These are phyloP conservation scores for Serripes groenlandicus DNA, from an alignment of 2,888 invertebrate species.

Conservation along the genomic window DNA sequence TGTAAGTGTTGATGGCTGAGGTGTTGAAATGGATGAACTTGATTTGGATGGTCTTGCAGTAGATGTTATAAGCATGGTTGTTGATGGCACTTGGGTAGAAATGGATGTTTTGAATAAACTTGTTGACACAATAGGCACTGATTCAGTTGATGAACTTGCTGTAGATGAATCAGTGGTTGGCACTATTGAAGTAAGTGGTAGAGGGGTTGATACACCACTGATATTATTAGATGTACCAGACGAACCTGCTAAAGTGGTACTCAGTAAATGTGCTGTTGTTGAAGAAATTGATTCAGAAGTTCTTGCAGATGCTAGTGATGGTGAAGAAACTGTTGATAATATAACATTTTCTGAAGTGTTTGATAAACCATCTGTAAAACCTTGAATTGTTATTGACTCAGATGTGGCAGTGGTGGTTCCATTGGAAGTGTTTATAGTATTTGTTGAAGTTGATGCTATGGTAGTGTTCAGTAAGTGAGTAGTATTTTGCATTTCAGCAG, in stretches of 20 bases:
- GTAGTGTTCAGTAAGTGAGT: too few relatives aligned
- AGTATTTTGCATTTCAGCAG: too few relatives aligned
- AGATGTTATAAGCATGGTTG: background rate
- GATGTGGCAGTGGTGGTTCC: too few relatives aligned
- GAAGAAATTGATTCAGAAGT: background rate
- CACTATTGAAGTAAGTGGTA: background rate
- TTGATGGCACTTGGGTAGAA: background rate
- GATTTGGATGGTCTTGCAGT: background rate
- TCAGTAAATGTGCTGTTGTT: background rate
- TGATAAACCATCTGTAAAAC: too few relatives aligned
- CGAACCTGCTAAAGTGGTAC: background rate
- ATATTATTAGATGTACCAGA: background rate
- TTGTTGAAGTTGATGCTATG: too few relatives aligned
- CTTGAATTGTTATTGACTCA: too few relatives aligned
- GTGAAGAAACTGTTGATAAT: background rate
- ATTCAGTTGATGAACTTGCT: background rate
- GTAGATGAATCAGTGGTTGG: background rate
- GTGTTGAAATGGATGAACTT: background rate
- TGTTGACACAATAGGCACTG: background rate
- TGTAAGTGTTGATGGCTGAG: background rate
- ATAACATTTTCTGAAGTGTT: too few relatives aligned
- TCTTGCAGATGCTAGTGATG: background rate
- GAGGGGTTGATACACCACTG: background rate
- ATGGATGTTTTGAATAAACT: background rate
- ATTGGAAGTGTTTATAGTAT: too few relatives aligned